A percentile compares a stretch with the other conserved stretches of the same genome.
Conservation (phyloP, 2,888 invertebrate genomes). For the Dryobota labecula region DNA sequence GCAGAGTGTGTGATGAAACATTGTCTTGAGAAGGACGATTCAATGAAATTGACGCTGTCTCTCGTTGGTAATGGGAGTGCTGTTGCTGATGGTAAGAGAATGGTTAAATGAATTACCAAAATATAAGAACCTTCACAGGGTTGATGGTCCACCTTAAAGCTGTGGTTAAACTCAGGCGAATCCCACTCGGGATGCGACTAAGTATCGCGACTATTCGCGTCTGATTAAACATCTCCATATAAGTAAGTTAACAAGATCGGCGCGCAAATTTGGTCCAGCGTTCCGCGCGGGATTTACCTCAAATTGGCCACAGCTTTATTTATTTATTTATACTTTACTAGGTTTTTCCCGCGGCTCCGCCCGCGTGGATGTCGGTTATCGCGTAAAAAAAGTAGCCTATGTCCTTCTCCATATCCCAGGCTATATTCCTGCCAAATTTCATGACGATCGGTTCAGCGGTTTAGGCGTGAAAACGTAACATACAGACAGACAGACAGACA, state of each 20-base stretch:
- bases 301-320: not conserved
- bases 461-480: too few species aligned
- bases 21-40: conserved; percentile 71
- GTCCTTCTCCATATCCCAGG: too few species aligned
- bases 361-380: too few species aligned
- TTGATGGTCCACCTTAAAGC: not conserved
- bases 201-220: not conserved
- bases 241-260: not conserved
- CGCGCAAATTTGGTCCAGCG: not conserved
- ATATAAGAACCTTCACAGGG: not conserved
- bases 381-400: too few species aligned
- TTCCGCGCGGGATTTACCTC: not conserved
- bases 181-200: not conserved
- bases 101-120: not conserved
- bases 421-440: too few species aligned
- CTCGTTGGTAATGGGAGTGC: conserved; percentile 65
- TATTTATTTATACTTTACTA: too few species aligned
- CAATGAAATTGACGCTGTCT: conserved; percentile 59
- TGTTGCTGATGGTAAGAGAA: conserved; percentile 63
- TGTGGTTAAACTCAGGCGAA: too few species aligned
- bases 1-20: conserved; percentile 71
- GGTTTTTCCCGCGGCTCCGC: too few species aligned
- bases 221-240: too few species aligned
- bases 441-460: too few species aligned
- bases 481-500: too few species aligned